Conservation (phyloP, 1,140 invertebrate genomes). For the Drosophila tani region DNA sequence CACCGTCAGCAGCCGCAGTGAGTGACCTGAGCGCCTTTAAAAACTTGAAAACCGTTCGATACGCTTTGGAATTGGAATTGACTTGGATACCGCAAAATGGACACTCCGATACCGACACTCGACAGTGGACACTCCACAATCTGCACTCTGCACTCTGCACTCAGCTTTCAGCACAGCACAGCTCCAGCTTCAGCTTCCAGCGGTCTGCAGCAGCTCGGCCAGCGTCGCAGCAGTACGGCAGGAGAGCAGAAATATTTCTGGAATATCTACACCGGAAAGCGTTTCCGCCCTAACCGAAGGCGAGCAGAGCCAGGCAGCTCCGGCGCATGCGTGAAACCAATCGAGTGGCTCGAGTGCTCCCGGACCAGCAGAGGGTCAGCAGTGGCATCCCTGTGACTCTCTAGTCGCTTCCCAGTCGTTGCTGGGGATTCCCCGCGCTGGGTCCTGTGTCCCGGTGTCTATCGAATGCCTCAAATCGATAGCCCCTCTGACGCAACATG, state of each 20-base stretch:
- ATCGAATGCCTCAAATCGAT: slow-evolving; percentile 25
- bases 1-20: slow-evolving; percentile 24
- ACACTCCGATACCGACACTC: background rate
- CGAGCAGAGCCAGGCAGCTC: slow-evolving; percentile 14
- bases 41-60: slow-evolving; percentile 70
- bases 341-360: slow-evolving; percentile 20
- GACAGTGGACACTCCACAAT: slow-evolving; percentile 8
- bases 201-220: slow-evolving; percentile 25
- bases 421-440: background rate
- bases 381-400: slow-evolving; percentile 5
- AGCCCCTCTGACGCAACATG: slow-evolving; percentile 20
- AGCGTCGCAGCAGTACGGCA: slow-evolving; percentile 45
- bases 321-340: slow-evolving; percentile 59
- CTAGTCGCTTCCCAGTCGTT: background rate
- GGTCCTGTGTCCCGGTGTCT: background rate
- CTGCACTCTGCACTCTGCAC: slow-evolving; percentile 16
- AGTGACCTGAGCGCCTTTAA: slow-evolving; percentile 63
- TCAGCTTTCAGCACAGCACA: slow-evolving; percentile 17
- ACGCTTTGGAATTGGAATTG: slow-evolving; percentile 50
- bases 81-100: slow-evolving; percentile 12
- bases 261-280: slow-evolving; percentile 81
- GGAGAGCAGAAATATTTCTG: slow-evolving; percentile 81
- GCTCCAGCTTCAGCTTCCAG: slow-evolving; percentile 6
- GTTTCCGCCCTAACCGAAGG: slow-evolving; percentile 78
- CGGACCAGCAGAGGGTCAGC: slow-evolving; percentile 4